Conservation (phyloP, 2,797 vertebrate species). For the Rhynchotus rufescens region DNA sequence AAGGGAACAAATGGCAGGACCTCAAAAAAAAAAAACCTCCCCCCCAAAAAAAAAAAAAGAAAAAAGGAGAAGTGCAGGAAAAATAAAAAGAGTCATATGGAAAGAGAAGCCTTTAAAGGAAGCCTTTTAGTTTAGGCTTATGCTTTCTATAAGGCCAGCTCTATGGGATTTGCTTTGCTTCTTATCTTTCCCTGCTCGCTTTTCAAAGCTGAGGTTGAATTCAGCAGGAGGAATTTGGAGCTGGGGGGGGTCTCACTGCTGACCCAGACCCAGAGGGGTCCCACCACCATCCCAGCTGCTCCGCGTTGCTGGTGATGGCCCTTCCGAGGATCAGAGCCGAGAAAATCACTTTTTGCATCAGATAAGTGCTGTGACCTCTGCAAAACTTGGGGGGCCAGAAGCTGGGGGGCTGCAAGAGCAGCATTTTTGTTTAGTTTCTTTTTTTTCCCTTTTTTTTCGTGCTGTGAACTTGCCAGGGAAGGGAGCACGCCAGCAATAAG, state of each 20-base stretch:
- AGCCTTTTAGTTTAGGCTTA: neutral
- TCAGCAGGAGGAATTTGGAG: neutral
- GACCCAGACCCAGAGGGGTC: too few species aligned
- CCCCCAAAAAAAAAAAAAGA: neutral
- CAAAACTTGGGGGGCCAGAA: neutral
- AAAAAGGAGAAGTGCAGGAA: neutral
- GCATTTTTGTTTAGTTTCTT: neutral
- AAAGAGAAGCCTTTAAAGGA: neutral
- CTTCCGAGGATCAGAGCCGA: neutral
- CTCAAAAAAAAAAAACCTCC: neutral
- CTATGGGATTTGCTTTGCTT: neutral
- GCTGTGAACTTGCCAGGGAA: neutral
- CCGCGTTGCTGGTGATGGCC: neutral
- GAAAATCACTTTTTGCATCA: neutral
- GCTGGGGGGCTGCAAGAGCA: neutral
- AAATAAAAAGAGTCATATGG: neutral
- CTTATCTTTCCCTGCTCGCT: neutral
- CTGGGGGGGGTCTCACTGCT: too few species aligned
- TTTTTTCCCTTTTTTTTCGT: too few species aligned
- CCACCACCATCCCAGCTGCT: neutral
- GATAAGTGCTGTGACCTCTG: neutral
- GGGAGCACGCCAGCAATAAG: neutral
- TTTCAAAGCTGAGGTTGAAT: conserved; percentile 2
- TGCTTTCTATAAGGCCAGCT: neutral
- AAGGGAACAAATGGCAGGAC: conserved; percentile 41